Conservation (phyloP, 2,797 vertebrate species). For the Phrynocephalus guinanensis region DNA sequence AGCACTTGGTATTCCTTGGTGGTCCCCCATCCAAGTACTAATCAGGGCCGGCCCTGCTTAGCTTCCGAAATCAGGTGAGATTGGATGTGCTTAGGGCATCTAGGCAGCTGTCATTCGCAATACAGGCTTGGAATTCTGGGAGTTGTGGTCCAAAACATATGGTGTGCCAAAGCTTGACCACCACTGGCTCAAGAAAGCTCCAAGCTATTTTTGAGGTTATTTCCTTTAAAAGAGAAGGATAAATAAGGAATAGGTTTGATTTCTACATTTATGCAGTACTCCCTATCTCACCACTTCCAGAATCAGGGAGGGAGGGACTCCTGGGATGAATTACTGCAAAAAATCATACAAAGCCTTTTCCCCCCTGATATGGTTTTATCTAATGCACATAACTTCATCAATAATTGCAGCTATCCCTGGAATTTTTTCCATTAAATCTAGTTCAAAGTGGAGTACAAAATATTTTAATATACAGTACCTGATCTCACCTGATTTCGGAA, state of each 20-base stretch:
- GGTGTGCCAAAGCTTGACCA: no score
- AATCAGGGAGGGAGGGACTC: neutral
- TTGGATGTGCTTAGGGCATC: no score
- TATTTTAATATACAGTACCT: neutral
- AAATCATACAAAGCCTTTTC: neutral
- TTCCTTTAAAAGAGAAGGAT: neutral
- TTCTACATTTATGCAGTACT: neutral
- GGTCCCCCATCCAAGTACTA: no score
- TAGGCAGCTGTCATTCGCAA: no score
- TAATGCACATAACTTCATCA: neutral
- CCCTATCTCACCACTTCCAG: neutral
- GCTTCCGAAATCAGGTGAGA: no score
- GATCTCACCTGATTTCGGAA: no score
- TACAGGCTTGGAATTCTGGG: no score
- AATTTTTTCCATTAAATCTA: conserved; percentile 4
- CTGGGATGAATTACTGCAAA: neutral
- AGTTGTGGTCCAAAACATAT: no score
- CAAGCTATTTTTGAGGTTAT: neutral
- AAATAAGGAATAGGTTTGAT: neutral
- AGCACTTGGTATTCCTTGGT: no score
- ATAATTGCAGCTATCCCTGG: neutral
- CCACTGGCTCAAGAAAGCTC: neutral
- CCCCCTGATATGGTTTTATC: neutral
- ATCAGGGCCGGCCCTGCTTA: no score
- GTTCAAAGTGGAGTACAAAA: neutral